Evolutionary conservation across 2,888 invertebrate genomes (phyloP).

Genomic region (Meteorus colon): DNA sequence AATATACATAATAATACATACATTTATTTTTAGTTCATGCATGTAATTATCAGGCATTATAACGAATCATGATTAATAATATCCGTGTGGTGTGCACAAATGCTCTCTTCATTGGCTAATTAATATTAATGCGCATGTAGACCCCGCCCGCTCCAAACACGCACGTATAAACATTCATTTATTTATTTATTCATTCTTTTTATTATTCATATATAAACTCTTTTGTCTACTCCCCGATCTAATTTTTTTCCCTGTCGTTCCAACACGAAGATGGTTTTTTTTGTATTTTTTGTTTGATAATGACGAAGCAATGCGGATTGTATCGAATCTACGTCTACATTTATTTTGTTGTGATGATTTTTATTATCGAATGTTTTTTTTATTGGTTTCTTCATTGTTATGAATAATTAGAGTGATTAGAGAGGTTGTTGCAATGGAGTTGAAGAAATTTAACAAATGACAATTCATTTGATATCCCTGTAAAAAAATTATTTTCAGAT

Average conservation of each 20-base stretch:
- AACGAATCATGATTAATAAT: slow-evolving; percentile 63
- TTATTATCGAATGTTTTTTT: no score
- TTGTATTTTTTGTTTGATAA: background rate
- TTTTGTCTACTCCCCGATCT: background rate
- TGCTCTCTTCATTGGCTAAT: slow-evolving; percentile 65
- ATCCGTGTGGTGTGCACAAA: slow-evolving; percentile 57
- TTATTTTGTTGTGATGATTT: no score
- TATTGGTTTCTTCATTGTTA: no score
- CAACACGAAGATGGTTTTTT: background rate
- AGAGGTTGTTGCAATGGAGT: no score
- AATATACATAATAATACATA: slow-evolving; percentile 28
- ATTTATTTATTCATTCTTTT: slow-evolving; percentile 18
- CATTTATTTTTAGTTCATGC: slow-evolving; percentile 52
- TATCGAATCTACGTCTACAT: no score
- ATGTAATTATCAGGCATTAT: slow-evolving; percentile 55
- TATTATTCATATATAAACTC: background rate
- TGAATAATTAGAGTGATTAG: no score
- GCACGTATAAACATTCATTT: slow-evolving; percentile 35
- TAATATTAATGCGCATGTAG: slow-evolving; percentile 70
- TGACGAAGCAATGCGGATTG: no score
- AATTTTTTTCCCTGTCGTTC: background rate
- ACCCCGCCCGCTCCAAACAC: slow-evolving; percentile 35
- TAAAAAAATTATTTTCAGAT: no score
- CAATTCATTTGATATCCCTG: no score
- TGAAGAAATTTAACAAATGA: no score